A percentile compares a stretch with the other conserved stretches of the same genome.
Evolutionary conservation across 1,140 invertebrate species (phyloP).

Genomic region (Habropoda laboriosa): DNA sequence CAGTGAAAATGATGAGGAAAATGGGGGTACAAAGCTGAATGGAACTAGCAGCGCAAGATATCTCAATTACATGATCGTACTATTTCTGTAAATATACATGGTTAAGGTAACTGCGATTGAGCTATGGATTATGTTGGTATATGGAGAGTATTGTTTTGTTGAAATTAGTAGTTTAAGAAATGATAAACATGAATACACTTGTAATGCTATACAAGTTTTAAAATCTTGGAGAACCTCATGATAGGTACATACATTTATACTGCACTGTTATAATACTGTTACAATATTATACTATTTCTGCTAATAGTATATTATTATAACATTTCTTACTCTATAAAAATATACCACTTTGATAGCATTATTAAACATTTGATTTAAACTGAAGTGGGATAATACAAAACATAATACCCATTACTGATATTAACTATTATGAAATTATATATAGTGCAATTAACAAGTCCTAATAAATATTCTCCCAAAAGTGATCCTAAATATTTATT

Average conservation of each 20-base stretch:
- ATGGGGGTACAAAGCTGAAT: conserved; percentile 70
- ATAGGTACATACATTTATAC: background rate
- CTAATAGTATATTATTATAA: background rate
- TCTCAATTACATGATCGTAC: conserved; percentile 79
- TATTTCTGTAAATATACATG: conserved; percentile 74
- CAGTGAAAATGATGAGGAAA: conserved; percentile 74
- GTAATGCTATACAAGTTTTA: background rate
- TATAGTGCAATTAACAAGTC: background rate
- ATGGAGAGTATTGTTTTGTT: conserved; percentile 30
- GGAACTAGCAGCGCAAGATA: conserved; percentile 73
- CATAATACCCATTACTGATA: background rate
- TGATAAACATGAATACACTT: background rate
- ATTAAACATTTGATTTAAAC: background rate
- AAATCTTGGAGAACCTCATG: background rate
- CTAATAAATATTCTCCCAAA: background rate
- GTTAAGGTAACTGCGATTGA: conserved; percentile 44
- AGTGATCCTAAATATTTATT: background rate
- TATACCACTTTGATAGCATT: background rate
- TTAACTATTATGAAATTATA: background rate
- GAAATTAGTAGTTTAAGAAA: background rate
- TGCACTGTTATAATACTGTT: background rate
- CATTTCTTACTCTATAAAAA: background rate
- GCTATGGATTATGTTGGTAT: conserved; percentile 35
- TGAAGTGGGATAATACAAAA: background rate
- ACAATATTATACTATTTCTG: conserved; percentile 4